These are phyloP conservation scores for Borostomias antarcticus DNA, from an alignment of 2,797 vertebrate genomes.

Conservation along the genomic window DNA sequence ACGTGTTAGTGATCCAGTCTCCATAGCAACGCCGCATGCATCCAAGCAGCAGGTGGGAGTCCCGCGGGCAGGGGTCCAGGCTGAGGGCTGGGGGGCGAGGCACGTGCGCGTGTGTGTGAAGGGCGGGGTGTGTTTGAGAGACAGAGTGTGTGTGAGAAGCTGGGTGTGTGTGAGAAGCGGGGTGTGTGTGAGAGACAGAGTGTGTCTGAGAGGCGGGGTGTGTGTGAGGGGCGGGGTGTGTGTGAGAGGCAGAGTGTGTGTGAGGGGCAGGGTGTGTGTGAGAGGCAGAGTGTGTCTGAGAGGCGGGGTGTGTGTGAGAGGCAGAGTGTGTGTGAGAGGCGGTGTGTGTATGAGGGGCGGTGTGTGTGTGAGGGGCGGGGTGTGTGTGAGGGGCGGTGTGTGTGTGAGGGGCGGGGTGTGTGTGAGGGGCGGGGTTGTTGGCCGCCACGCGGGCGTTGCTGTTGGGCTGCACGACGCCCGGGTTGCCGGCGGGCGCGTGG, in stretches of 20 bases:
- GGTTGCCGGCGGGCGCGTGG: too few species aligned
- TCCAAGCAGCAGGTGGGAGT: conserved; percentile 94
- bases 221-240: too few species aligned
- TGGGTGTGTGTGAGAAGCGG: conserved; percentile 51
- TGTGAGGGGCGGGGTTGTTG: too few species aligned
- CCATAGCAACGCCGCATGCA: conserved; percentile 97
- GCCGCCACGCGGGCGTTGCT: too few species aligned
- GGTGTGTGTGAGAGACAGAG: conserved; percentile 36
- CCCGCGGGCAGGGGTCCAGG: conserved; percentile 86
- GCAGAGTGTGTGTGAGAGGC: conserved; percentile 16
- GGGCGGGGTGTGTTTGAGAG: conserved; percentile 17
- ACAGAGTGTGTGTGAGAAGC: conserved; percentile 16
- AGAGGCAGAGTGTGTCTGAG: conserved; percentile 67
- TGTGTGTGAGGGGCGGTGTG: conserved; percentile 37
- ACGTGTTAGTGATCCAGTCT: conserved; percentile 99
- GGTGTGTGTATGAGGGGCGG: too few species aligned
- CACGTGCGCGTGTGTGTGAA: conserved; percentile 58
- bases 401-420: background rate
- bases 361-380: too few species aligned
- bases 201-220: background rate
- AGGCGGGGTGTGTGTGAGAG: conserved; percentile 15
- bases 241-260: conserved; percentile 31
- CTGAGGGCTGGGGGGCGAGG: conserved; percentile 63
- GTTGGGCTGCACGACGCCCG: too few species aligned
- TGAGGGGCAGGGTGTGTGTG: conserved; percentile 40